Conservation (phyloP, 2,888 invertebrate genomes). For the Troglohyphantes excavatus region DNA sequence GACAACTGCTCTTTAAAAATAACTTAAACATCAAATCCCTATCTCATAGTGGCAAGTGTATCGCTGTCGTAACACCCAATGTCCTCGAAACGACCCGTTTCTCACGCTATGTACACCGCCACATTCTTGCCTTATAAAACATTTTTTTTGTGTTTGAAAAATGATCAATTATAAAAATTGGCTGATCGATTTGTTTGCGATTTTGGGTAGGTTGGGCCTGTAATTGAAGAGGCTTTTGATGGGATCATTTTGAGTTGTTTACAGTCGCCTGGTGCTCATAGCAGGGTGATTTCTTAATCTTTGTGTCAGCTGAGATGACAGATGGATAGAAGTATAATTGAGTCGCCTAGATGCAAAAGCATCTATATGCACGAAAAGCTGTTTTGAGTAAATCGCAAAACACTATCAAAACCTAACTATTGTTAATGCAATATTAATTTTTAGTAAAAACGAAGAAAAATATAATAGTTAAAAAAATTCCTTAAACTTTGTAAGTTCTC, state of each 20-base stretch:
- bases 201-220: background rate
- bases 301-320: background rate
- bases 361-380: no score
- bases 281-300: background rate
- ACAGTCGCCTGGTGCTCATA: background rate
- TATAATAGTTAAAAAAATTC: no score
- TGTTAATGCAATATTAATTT: no score
- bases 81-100: constrained; percentile 1
- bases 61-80: constrained; percentile 16
- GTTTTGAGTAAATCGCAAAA: no score
- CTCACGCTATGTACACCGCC: background rate
- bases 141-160: background rate
- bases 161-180: constrained; percentile 44
- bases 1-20: no score
- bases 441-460: no score
- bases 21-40: no score
- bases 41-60: no score
- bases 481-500: no score
- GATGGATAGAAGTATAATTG: background rate
- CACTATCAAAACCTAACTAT: no score
- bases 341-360: background rate
- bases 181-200: constrained; percentile 21
- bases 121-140: background rate
- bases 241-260: background rate
- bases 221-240: background rate